Evolutionary conservation across 2,888 invertebrate genomes (phyloP).

Genomic region (Caenorhabditis sp.): DNA sequence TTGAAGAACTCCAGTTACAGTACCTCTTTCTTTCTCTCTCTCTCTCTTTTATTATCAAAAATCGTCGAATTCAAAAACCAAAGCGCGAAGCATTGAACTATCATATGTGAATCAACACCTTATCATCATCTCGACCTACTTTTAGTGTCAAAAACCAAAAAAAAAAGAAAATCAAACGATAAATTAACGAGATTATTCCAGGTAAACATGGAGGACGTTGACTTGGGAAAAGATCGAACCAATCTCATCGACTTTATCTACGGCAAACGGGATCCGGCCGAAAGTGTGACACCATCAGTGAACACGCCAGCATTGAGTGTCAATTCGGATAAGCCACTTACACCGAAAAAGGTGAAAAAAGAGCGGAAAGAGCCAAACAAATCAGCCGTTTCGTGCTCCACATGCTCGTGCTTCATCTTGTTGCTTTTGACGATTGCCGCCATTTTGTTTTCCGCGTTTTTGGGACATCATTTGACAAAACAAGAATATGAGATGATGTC

Average conservation of each 20-base stretch:
- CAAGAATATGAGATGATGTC: constrained; percentile 34
- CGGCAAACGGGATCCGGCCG: constrained; percentile 20
- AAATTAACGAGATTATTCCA: too few species aligned
- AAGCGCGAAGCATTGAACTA: neutral
- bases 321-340: neutral
- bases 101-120: neutral
- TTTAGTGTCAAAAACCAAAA: neutral
- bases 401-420: constrained; percentile 32
- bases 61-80: neutral
- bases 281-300: constrained; percentile 10
- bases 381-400: constrained; percentile 35
- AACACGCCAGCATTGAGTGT: constrained; percentile 1
- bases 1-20: too few species aligned
- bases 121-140: neutral
- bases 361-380: constrained; percentile 19
- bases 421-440: constrained; percentile 44
- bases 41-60: neutral
- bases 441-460: constrained; percentile 41
- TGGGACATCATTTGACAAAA: constrained; percentile 46
- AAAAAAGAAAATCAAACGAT: too few species aligned
- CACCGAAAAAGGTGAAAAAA: neutral
- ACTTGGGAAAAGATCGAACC: constrained; percentile 53
- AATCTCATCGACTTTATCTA: constrained; percentile 54
- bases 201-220: constrained; percentile 52
- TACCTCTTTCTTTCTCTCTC: neutral